Conservation (phyloP, 2,888 invertebrate genomes). For the Colletes collaris region DNA sequence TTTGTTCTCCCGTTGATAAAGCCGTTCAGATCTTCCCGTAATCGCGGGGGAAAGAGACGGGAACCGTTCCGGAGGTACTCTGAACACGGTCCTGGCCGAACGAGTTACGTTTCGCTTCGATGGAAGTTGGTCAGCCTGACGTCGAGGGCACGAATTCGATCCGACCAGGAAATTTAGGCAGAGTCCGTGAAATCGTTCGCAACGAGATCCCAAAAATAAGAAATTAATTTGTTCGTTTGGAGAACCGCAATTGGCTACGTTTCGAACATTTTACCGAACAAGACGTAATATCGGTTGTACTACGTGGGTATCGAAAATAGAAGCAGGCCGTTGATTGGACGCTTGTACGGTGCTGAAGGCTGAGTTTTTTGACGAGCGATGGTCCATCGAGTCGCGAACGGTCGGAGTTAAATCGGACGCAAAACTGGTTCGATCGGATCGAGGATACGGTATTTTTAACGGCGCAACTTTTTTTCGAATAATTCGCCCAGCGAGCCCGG, state of each 20-base stretch:
- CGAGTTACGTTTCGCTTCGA: conserved; percentile 14
- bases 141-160: conserved; percentile 31
- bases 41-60: not conserved
- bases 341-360: not conserved
- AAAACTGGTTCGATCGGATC: not conserved
- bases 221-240: not conserved
- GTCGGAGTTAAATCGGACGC: not conserved
- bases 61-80: not conserved
- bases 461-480: conserved; percentile 16
- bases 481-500: conserved; percentile 15
- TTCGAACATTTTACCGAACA: conserved; percentile 10
- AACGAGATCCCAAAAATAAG: not conserved
- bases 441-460: conserved; percentile 9
- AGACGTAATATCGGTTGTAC: not conserved
- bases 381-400: not conserved
- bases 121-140: conserved; percentile 44
- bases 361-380: not conserved
- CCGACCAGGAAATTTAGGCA: not conserved
- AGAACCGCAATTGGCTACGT: not conserved
- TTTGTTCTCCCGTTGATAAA: not conserved
- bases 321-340: not conserved
- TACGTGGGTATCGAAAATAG: conserved; percentile 8
- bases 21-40: not conserved
- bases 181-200: not conserved
- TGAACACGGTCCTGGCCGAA: not conserved